These are phyloP conservation scores for Drosophila hydei DNA, from an alignment of 1,140 invertebrate genomes.

Conservation along the genomic window DNA sequence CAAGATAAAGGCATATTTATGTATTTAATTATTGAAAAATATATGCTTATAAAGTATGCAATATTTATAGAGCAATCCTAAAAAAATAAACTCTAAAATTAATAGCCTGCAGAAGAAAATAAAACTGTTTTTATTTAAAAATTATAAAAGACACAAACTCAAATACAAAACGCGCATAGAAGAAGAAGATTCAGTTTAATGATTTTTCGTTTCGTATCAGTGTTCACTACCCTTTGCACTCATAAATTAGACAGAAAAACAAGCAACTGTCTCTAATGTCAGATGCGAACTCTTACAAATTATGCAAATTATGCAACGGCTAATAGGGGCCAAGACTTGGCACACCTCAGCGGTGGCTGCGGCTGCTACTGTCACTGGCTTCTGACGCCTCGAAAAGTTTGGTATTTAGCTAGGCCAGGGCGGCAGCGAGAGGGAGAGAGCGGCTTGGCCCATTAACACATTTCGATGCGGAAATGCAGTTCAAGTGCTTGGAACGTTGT, in stretches of 20 bases:
- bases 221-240: slow-evolving; percentile 1
- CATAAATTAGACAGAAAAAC: slow-evolving; percentile 23
- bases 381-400: slow-evolving; percentile 33
- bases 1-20: no score
- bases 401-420: background rate
- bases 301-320: slow-evolving; percentile 40
- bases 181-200: slow-evolving; percentile 14
- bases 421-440: no score
- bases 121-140: background rate
- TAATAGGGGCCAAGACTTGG: slow-evolving; percentile 34
- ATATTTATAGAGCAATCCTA: no score
- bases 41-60: no score
- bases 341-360: slow-evolving; percentile 20
- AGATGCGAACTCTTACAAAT: slow-evolving; percentile 25
- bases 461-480: slow-evolving; percentile 56
- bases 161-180: background rate
- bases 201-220: slow-evolving; percentile 1
- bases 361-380: slow-evolving; percentile 7
- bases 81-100: no score
- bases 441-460: slow-evolving; percentile 34
- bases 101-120: background rate
- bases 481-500: slow-evolving; percentile 64
- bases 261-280: slow-evolving; percentile 37
- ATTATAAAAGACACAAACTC: no score
- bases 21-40: no score